Percentiles rank a stretch among this genome's conserved stretches.
Evolutionary conservation across 2,888 invertebrate genomes (phyloP).

Genomic region (Glomeris marginata): DNA sequence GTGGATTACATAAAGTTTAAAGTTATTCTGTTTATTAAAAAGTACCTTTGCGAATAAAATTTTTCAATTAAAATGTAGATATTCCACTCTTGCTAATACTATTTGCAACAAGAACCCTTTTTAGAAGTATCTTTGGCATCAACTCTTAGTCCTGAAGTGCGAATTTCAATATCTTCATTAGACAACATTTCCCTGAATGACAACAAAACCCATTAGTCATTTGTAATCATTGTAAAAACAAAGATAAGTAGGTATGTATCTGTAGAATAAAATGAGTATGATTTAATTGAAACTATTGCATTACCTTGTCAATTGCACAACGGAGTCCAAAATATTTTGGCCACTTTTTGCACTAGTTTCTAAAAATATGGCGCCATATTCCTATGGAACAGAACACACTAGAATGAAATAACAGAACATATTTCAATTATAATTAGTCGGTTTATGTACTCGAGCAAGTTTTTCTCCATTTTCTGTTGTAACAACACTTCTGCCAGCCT

Average conservation of each 20-base stretch:
- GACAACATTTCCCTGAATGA: constrained; percentile 29
- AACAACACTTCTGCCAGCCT: constrained; percentile 25
- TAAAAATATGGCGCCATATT: constrained; percentile 28
- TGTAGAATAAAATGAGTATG: too few relatives aligned
- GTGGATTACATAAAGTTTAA: too few relatives aligned
- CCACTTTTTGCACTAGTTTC: constrained; percentile 34
- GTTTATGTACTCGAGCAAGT: constrained; percentile 29
- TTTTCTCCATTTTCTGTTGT: constrained; percentile 32
- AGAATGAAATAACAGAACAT: not conserved
- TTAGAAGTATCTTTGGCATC: constrained; percentile 12
- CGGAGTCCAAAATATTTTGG: constrained; percentile 28
- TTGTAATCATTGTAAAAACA: not conserved
- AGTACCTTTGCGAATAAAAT: too few relatives aligned
- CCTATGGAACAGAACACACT: constrained; percentile 13
- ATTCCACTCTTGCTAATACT: not conserved
- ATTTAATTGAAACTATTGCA: too few relatives aligned
- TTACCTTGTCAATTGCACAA: constrained; percentile 30
- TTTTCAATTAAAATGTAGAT: too few relatives aligned
- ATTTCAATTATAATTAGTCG: not conserved
- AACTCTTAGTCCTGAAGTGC: constrained; percentile 24
- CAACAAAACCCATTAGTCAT: constrained; percentile 4
- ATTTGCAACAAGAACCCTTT: constrained; percentile 6
- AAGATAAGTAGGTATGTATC: constrained; percentile 1
- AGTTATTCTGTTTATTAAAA: too few relatives aligned
- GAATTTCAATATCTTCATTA: constrained; percentile 29